These are phyloP conservation scores for Neoniphon sammara DNA, from an alignment of 2,797 vertebrate species.

Conservation along the genomic window DNA sequence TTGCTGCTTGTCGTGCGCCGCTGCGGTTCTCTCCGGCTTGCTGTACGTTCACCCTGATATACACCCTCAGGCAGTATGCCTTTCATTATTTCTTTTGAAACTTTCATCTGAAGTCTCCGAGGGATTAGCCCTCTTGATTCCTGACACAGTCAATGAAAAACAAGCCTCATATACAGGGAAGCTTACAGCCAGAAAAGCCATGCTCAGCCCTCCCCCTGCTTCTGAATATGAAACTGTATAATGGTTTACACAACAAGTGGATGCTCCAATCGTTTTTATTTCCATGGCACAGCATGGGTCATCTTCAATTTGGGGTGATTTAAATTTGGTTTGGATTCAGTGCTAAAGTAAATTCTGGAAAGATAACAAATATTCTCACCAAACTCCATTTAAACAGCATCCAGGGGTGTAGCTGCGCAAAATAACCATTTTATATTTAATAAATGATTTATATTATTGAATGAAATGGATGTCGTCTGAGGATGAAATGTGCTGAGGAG, in stretches of 20 bases:
- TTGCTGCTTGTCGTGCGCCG: constrained; percentile 79
- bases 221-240: constrained; percentile 67
- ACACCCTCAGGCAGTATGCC: constrained; percentile 83
- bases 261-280: constrained; percentile 46
- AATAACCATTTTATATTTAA: neutral
- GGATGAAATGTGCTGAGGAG: too few species aligned
- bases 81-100: constrained; percentile 89
- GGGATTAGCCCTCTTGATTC: constrained; percentile 88
- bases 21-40: constrained; percentile 77
- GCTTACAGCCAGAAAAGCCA: constrained; percentile 77
- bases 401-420: neutral
- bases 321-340: constrained; percentile 1
- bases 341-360: neutral
- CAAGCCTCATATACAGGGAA: constrained; percentile 83
- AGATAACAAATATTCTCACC: neutral
- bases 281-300: constrained; percentile 15
- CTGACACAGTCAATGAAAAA: constrained; percentile 88
- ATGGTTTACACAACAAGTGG: constrained; percentile 75
- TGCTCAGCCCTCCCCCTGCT: constrained; percentile 62
- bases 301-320: constrained; percentile 3
- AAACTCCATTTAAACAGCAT: neutral
- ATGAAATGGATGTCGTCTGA: too few species aligned
- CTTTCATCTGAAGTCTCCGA: constrained; percentile 87
- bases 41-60: constrained; percentile 84
- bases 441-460: too few species aligned